These are phyloP conservation scores for Punctoribates punctum DNA, from an alignment of 2,888 invertebrate genomes.

Conservation along the genomic window DNA sequence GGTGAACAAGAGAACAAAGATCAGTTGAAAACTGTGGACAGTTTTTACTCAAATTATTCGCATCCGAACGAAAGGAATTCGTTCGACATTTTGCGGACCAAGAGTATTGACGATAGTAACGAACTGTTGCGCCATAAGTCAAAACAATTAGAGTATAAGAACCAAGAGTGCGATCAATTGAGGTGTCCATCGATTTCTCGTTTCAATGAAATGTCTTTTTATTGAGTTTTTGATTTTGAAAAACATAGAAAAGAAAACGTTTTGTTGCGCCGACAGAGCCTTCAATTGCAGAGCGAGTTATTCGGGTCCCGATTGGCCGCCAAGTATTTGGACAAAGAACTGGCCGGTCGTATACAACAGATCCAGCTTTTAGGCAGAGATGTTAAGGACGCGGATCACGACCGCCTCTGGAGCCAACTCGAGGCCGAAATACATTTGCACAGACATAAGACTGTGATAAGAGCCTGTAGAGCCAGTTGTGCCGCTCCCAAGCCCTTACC, in stretches of 20 bases:
- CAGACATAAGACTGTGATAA: conserved; percentile 72
- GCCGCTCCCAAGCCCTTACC: background rate
- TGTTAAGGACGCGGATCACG: conserved; percentile 72
- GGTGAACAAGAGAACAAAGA: conserved; percentile 58
- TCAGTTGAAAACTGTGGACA: background rate
- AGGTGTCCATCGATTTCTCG: conserved; percentile 43
- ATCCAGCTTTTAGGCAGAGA: conserved; percentile 74
- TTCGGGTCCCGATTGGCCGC: conserved; percentile 79
- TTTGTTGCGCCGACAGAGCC: conserved; percentile 66
- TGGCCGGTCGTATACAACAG: conserved; percentile 77
- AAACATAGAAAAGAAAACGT: conserved; percentile 63
- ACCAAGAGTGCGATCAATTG: conserved; percentile 28
- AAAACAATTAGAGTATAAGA: conserved; percentile 47
- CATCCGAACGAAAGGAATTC: conserved; percentile 27
- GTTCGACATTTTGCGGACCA: conserved; percentile 58
- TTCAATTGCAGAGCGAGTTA: conserved; percentile 73
- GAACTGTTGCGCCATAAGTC: conserved; percentile 45
- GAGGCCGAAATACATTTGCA: conserved; percentile 82
- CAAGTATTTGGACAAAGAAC: conserved; percentile 78
- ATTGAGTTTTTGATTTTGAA: conserved; percentile 45
- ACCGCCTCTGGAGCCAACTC: conserved; percentile 73
- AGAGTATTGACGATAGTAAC: conserved; percentile 50
- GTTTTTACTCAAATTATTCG: background rate
- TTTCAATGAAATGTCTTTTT: conserved; percentile 39
- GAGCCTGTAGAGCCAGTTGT: conserved; percentile 51